phyloP scores from a whole-genome alignment of 2,113 vertebrate species.

The Marcusenius ussheri region DNA sequence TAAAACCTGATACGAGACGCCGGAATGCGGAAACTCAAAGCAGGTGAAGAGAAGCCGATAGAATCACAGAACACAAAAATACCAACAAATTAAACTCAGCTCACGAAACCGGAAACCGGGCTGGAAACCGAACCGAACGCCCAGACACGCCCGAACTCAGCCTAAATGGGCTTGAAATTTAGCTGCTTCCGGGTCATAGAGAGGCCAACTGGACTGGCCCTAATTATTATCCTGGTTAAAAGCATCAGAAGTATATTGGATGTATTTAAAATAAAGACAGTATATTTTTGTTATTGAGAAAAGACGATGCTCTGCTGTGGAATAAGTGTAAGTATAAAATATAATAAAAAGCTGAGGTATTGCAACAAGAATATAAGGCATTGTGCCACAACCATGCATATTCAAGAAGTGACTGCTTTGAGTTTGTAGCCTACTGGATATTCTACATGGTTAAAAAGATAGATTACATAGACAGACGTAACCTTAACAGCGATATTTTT shows the following conservation, averaged over 20 bases:
- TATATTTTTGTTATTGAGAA: background rate
- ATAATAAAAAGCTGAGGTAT: background rate
- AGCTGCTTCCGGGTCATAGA: background rate
- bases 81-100: background rate
- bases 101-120: background rate
- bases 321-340: background rate
- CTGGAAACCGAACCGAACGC: background rate
- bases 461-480: background rate
- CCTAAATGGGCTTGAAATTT: background rate
- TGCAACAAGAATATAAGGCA: background rate
- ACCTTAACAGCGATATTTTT: background rate
- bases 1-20: background rate
- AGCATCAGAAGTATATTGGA: background rate
- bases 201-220: background rate
- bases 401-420: background rate
- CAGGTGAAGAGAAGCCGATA: background rate
- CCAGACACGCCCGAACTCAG: background rate
- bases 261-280: background rate
- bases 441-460: background rate
- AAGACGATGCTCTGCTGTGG: background rate
- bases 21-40: background rate
- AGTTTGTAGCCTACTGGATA: background rate
- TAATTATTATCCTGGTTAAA: background rate
- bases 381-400: background rate
- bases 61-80: background rate